Base-by-base conservation (phyloP, 2,888 invertebrate species). In the Morpho achilles region DNA sequence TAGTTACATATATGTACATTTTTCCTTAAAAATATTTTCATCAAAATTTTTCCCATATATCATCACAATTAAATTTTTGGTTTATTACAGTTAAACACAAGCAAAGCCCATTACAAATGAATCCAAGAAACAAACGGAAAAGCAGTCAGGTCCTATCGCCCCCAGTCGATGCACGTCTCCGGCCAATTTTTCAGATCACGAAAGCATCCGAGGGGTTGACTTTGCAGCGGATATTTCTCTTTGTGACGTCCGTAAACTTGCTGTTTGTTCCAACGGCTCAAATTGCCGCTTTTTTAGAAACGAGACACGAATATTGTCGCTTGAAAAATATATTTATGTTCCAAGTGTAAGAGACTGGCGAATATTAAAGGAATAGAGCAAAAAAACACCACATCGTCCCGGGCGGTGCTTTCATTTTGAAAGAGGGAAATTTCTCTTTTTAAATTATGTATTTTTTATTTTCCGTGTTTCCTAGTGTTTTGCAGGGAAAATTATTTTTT, bases 131-230 rank as follows among this genome's bases (percentile, higher is more conserved):
- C 32, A 32, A 32, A 32, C 32, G 32, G 32, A 32, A 32, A 32
- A 5, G 5, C 32, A 32, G 32, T 16, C 10, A 22, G 7, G 22
- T 22, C 47, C 22, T 47, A 23, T 23, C 54, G 9, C 42, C 44
- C 39, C 41, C 52, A 50, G 45, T 45, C 43, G 53, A 51, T 55
- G 22, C 49, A 49, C 58, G 61, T 61, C 54, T 65, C 56, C 61
- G 58, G 67, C 76, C 68, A 73, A 75, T 77, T 77, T 76, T 75
- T 75, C 72, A 71, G 67, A 61, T 65, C 62, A 64, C 66, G 73
- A 70, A 71, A 56, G 32, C 32, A 32, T 32, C 61, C 60, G 53
- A 56, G 59, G 62, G 61, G 60, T 52, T 59, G 56, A 58, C 59
- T 64, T 57, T 55, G 49, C 53, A 60, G 8, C 45, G 61, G 23